A percentile compares a stretch with the other conserved stretches of the same genome.
Conservation (phyloP, 2,888 invertebrate genomes). For the Diogma glabrata region DNA sequence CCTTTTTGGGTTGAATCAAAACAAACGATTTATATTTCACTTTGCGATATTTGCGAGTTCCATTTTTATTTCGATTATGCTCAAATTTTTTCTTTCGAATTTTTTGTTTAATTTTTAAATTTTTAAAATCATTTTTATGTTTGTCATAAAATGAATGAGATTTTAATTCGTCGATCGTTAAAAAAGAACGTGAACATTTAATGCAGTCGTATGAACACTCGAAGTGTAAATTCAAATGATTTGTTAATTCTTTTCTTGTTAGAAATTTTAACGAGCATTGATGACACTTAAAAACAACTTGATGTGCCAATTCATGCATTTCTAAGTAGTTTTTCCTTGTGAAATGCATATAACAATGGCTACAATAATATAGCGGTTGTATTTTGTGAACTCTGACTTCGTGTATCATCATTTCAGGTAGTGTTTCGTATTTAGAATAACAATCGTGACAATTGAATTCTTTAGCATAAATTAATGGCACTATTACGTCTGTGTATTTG, state of each 20-base stretch:
- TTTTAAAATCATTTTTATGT: neutral
- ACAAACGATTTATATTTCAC: neutral
- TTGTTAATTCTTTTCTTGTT: neutral
- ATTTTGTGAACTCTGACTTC: neutral
- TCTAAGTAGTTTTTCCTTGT: slow-evolving; percentile 3
- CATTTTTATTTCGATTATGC: neutral
- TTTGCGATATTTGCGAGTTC: neutral
- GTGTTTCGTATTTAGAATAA: neutral
- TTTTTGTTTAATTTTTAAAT: slow-evolving; percentile 4
- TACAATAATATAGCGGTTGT: neutral
- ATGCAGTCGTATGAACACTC: neutral
- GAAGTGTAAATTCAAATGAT: neutral
- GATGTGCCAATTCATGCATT: slow-evolving; percentile 7
- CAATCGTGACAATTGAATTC: slow-evolving; percentile 5
- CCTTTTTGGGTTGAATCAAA: neutral
- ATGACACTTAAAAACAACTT: neutral
- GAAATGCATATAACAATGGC: neutral
- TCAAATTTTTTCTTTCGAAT: neutral
- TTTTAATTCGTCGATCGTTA: neutral
- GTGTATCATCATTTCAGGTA: neutral
- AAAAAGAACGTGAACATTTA: slow-evolving; percentile 1
- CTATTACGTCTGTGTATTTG: neutral
- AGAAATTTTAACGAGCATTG: neutral
- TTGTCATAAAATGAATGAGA: neutral
- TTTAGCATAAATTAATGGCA: neutral